Base-by-base conservation (phyloP, 2,888 invertebrate genomes). In the Rhopalosiphum nymphaeae region DNA sequence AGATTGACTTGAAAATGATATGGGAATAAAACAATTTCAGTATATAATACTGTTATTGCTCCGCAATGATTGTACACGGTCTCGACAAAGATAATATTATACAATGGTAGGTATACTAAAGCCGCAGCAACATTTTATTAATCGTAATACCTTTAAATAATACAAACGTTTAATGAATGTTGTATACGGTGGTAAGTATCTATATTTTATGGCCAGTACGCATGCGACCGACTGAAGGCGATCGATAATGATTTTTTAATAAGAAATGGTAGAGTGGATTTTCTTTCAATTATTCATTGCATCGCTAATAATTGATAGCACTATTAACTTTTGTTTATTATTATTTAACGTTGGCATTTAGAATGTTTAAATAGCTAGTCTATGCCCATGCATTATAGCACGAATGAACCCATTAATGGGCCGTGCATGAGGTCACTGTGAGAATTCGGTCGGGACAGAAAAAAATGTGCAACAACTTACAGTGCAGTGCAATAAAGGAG, bases 321-420 rank as follows among this genome's bases (percentile, higher is more conserved):
- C 89, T 89, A 89, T 89, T 89, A 53, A 89, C 56, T 89, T 89
- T 89, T 89, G 89, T 89, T 89, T 89, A 89, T 89, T 56, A 42
- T 89, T 56, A 89, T 89, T 89, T 56, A 42, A 56, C 53, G 53
- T 56, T 53, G 56, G 26, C 13, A 87, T 87, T 87, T 88, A 53
- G 53, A 53, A 89, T 42, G 29, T 89, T 89, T 44, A 61, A 89
- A 89, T n/a, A 56, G 61, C 61, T 46, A 61, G 61, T 61, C 26
- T 7, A 21, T 78, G 78, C 36, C 21, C 88, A 11, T n/a, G n/a
- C 61, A 44, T 61, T 61, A 25, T 89, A 46, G 36, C 78, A 78
- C 46, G 67, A 90, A 90, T 25, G 67, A 67, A 90, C 61, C 67
- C 67, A 67, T 90, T 90, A 49, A 67, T 53, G n/a, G 46, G 36